These are phyloP conservation scores for Lepidocolaptes lacrymiger DNA, from an alignment of 2,797 vertebrate genomes.

Conservation along the genomic window DNA sequence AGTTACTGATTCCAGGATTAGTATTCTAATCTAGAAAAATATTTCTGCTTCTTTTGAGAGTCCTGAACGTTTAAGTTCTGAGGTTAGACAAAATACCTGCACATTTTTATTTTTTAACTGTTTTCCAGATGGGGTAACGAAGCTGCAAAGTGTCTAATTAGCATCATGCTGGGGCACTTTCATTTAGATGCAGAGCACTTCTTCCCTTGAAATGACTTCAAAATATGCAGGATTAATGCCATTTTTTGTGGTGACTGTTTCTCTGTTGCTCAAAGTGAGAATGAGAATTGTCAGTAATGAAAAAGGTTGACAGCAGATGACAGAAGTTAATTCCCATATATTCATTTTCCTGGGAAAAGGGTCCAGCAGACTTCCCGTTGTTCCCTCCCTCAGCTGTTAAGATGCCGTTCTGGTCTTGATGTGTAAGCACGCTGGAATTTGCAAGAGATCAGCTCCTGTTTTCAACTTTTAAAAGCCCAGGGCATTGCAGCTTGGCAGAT, in stretches of 20 bases:
- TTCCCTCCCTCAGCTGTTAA: constrained; percentile 50
- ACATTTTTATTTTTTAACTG: neutral
- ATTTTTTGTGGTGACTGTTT: neutral
- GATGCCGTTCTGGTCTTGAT: constrained; percentile 24
- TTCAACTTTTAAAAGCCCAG: constrained; percentile 37
- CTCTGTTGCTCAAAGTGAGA: constrained; percentile 53
- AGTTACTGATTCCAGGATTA: neutral
- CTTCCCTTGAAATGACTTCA: constrained; percentile 30
- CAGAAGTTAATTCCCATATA: constrained; percentile 61
- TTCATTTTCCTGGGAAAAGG: constrained; percentile 25
- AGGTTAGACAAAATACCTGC: constrained; percentile 12
- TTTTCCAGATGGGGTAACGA: neutral
- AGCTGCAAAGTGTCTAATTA: constrained; percentile 64
- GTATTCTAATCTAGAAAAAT: neutral
- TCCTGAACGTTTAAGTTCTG: neutral
- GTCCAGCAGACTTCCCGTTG: constrained; percentile 42
- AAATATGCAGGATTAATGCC: constrained; percentile 62
- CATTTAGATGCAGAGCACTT: constrained; percentile 58
- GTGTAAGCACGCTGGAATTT: constrained; percentile 48
- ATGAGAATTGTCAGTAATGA: constrained; percentile 54
- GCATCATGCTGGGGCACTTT: constrained; percentile 52
- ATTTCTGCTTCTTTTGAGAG: neutral
- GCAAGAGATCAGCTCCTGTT: constrained; percentile 45
- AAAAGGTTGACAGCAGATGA: constrained; percentile 31
- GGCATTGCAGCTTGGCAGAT: constrained; percentile 55